phyloP scores from a whole-genome alignment of 2,797 vertebrate species.

The Fistularia commersonii region DNA sequence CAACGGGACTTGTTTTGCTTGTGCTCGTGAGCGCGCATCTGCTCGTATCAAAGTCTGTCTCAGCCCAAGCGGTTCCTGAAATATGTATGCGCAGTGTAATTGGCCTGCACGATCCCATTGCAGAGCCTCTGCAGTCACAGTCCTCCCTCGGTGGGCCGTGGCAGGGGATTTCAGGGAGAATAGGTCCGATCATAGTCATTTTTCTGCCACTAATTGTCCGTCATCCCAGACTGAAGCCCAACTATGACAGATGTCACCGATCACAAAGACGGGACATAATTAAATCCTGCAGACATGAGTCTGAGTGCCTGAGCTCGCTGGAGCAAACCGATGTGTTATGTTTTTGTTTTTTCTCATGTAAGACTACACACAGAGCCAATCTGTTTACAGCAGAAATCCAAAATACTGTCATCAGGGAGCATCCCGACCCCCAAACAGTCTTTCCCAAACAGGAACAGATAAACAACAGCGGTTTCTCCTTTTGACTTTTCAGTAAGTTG shows the following conservation, averaged over 20 bases:
- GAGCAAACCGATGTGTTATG: not conserved
- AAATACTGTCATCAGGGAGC: not conserved
- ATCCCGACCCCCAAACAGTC: too few relatives aligned
- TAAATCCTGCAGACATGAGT: slow-evolving; percentile 13
- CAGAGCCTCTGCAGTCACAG: slow-evolving; percentile 24
- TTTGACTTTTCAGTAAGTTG: too few relatives aligned
- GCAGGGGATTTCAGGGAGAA: slow-evolving; percentile 56
- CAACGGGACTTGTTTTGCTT: slow-evolving; percentile 21
- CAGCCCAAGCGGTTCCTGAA: slow-evolving; percentile 47
- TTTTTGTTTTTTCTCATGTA: slow-evolving; percentile 2
- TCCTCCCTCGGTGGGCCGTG: slow-evolving; percentile 43
- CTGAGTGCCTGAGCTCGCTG: slow-evolving; percentile 7
- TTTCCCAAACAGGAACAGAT: too few relatives aligned
- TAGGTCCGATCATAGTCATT: slow-evolving; percentile 42
- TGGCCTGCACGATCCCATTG: slow-evolving; percentile 27
- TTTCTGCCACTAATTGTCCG: slow-evolving; percentile 53
- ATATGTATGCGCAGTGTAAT: slow-evolving; percentile 50
- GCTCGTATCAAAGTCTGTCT: slow-evolving; percentile 22
- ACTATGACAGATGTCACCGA: slow-evolving; percentile 31
- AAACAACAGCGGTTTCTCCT: too few relatives aligned
- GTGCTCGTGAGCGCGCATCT: slow-evolving; percentile 17
- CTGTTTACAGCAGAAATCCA: not conserved
- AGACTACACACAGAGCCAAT: not conserved
- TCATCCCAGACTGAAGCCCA: slow-evolving; percentile 36
- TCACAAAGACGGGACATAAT: slow-evolving; percentile 21